Percentiles rank a stretch among this genome's conserved stretches.
Conservation (phyloP, 2,113 vertebrate genomes). For the Donacobius atricapilla region DNA sequence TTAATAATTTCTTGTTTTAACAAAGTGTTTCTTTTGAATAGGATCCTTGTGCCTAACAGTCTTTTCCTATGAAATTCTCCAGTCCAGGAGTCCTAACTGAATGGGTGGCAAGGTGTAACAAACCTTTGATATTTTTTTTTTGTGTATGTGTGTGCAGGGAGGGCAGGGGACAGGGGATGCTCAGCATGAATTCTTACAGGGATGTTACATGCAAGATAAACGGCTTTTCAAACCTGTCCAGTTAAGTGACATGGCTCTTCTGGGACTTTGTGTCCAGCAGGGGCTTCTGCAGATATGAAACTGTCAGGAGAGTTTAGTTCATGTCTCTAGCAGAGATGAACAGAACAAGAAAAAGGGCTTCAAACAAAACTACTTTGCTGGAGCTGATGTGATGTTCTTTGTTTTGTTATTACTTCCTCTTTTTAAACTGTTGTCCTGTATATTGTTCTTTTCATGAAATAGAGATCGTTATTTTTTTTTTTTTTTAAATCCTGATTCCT, state of each 20-base stretch:
- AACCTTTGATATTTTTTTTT: background rate
- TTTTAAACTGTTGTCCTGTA: background rate
- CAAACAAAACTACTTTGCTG: background rate
- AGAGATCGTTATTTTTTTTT: background rate
- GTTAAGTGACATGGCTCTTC: background rate
- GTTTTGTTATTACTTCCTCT: background rate
- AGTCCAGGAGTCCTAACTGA: background rate
- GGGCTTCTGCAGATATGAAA: constrained; percentile 3
- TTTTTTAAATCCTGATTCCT: background rate
- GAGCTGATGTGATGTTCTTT: background rate
- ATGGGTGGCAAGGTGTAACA: background rate
- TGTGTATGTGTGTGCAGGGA: background rate
- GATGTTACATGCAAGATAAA: background rate
- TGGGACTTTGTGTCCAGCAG: background rate
- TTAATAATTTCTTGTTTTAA: background rate
- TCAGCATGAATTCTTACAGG: background rate
- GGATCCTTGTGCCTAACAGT: background rate
- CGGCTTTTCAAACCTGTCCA: background rate
- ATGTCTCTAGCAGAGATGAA: background rate
- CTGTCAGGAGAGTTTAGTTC: background rate
- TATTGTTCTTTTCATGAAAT: background rate
- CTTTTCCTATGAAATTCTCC: background rate
- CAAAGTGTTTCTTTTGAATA: background rate
- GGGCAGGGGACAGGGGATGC: background rate
- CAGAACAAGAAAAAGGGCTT: background rate